Evolutionary conservation across 2,888 invertebrate genomes (phyloP).

Genomic region (Cryptus viduatorius): DNA sequence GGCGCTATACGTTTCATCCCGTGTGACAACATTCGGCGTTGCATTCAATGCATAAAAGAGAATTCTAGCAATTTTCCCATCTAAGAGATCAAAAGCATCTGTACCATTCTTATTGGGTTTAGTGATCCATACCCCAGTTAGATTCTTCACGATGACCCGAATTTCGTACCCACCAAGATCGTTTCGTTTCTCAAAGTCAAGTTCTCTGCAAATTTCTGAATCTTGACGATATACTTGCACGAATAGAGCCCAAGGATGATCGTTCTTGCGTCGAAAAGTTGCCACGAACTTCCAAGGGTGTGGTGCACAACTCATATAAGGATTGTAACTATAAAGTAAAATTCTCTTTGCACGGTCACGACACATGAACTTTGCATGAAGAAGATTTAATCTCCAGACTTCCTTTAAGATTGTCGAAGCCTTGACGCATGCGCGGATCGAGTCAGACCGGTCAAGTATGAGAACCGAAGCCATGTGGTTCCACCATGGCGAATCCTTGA

Average conservation of each 20-base stretch:
- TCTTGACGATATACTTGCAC: neutral
- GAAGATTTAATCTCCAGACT: conserved; percentile 64
- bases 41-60: conserved; percentile 4
- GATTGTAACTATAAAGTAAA: conserved; percentile 67
- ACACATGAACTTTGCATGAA: conserved; percentile 65
- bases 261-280: neutral
- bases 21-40: conserved; percentile 4
- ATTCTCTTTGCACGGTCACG: conserved; percentile 17
- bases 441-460: conserved; percentile 48
- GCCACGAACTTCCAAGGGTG: conserved; percentile 55
- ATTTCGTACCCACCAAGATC: conserved; percentile 11
- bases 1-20: neutral
- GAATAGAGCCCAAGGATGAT: conserved; percentile 25
- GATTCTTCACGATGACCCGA: neutral
- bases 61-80: neutral
- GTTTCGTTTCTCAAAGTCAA: neutral
- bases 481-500: conserved; percentile 67
- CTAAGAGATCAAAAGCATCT: neutral
- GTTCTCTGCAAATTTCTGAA: neutral
- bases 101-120: neutral
- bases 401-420: conserved; percentile 50
- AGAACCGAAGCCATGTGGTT: conserved; percentile 62
- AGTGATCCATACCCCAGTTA: neutral
- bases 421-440: conserved; percentile 54
- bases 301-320: conserved; percentile 55